phyloP scores from a whole-genome alignment of 2,113 vertebrate species.

The Todiramphus chloris region DNA sequence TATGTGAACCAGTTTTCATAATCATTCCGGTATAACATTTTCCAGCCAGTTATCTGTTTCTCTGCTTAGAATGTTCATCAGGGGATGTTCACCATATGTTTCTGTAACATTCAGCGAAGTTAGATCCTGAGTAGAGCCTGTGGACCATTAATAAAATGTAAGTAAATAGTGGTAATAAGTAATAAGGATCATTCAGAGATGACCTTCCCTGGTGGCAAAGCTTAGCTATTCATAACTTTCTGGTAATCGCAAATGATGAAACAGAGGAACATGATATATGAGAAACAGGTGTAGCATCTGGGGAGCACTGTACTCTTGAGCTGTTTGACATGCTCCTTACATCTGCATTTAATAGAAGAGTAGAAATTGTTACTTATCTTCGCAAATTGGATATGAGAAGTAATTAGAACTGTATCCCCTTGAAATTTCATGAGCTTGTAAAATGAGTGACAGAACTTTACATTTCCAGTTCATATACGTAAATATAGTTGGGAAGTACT shows the following conservation, averaged over 20 bases:
- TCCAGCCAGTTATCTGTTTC: neutral
- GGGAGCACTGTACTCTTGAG: neutral
- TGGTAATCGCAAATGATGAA: neutral
- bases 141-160: neutral
- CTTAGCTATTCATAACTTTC: conserved; percentile 33
- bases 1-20: neutral
- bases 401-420: conserved; percentile 18
- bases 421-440: conserved; percentile 9
- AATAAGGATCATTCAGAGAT: neutral
- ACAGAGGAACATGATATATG: neutral
- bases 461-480: neutral
- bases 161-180: neutral
- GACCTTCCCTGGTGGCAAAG: conserved; percentile 8
- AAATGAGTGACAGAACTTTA: neutral
- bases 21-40: neutral
- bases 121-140: neutral
- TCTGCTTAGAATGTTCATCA: neutral
- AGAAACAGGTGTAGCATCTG: conserved; percentile 44
- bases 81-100: neutral
- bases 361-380: conserved; percentile 38
- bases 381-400: conserved; percentile 10
- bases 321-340: conserved; percentile 27
- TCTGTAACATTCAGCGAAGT: neutral
- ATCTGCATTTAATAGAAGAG: conserved; percentile 25
- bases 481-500: neutral